Evolutionary conservation across 2,888 invertebrate species (phyloP), one percentile per base, ranked within the genome.

Genomic region (Ennomos erosarius): DNA sequence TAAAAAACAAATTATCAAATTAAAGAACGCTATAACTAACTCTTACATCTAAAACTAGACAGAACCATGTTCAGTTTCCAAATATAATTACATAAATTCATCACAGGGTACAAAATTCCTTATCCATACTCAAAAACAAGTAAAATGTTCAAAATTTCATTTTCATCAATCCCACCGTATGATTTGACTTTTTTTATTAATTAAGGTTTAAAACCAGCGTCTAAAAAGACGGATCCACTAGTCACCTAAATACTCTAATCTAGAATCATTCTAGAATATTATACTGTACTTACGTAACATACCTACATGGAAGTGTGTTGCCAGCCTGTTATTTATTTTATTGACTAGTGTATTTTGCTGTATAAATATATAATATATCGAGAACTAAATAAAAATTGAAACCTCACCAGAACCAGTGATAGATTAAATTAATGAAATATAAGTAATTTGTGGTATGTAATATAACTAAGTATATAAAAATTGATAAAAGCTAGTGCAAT

Each of bases 1-100:
- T 4, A 3, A 26, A 26, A 26, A 26, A 3, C 1, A 26, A 26
- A 26, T 4, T 4, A 3, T 26, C 26, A 26, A 26, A 26, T 26
- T 4, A 26, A 26, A 26, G 6, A 9, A 47, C 10, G 2, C 10
- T 40, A 36, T 36, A 50, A 16, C 39, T 13, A 1, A 34, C 43
- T 16, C 16, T 58, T 59, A 59, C 16, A 43, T 55, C 55, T 55
- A 59, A 38, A 10, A 9, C 9, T 12, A 13, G 2, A 39, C 46
- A 60, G 55, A 60, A 60, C 59, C 34, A 55, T 51, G 59, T 60
- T 55, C 59, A 51, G 26, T 51, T 55, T 48, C 51, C 55, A 55
- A 60, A 52, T 51, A 55, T 51, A 47, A 55, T 34, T 55, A 60
- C 55, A 60, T 55, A 47, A 55, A 38, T 55, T 55, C 55, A 60